Evolutionary conservation across 2,113 vertebrate genomes (phyloP), one percentile per base, ranked within the genome.

Genomic region (Oncorhynchus gorbuscha): DNA sequence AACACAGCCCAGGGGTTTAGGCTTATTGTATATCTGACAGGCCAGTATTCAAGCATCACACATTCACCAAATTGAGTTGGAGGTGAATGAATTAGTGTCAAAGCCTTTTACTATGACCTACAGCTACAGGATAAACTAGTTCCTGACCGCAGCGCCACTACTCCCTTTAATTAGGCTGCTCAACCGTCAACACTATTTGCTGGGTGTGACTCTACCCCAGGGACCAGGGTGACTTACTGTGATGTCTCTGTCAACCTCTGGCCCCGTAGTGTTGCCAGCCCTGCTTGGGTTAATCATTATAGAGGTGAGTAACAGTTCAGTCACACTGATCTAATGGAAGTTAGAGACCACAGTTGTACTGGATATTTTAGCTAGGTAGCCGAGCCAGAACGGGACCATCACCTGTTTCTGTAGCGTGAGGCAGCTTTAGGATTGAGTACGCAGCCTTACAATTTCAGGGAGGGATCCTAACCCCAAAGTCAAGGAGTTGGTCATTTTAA

Each of bases 101-200:
- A 24, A 24, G 20, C 59, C 59, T 22, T 62, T 24, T 20, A 22
- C 18, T 6, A 9, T 35, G 7, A n/a, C 45, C 39, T 49, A 18
- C 69, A 4, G 7, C 69, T 20, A 2, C 69, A 22, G n/a, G 45
- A 11, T 3, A 22, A 76, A 79, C 80, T 3, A 72, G 83, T 85
- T 83, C 62, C 49, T 9, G 4, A 59, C 4, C 8, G 49, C 2
- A 22, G 73, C 39, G 3, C 3, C 35, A 51, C 69, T 55, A 45
- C 69, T 49, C 45, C 61, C 70, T 74, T 35, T 32, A 12, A 48
- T 55, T 32, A 71, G 51, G 51, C 49, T 16, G 61, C 26, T 18
- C 8, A 49, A 71, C 72, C 64, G 74, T 73, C 78, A 83, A 69
- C 65, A 65, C 35, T 58, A 12, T 9, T 45, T 3, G 39, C 8